phyloP scores from a whole-genome alignment of 2,888 invertebrate species.

The Eupithecia tripunctaria region DNA sequence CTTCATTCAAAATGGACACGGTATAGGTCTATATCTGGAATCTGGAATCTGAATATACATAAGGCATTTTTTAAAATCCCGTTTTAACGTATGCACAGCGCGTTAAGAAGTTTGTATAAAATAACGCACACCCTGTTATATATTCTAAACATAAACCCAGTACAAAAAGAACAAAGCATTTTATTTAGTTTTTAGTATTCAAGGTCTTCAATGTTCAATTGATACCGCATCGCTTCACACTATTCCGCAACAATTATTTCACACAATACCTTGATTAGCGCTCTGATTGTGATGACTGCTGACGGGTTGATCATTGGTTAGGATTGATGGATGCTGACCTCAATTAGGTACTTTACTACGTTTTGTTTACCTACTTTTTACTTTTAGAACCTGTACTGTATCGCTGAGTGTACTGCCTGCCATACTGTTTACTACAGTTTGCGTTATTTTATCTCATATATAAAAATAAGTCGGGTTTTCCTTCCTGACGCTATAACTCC shows the following conservation, averaged over 20 bases:
- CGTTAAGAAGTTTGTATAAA: neutral
- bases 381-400: too few species aligned
- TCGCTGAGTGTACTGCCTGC: too few species aligned
- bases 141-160: neutral
- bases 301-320: conserved; percentile 49
- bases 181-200: conserved; percentile 37
- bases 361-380: too few species aligned
- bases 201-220: conserved; percentile 42
- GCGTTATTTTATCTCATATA: too few species aligned
- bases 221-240: conserved; percentile 38
- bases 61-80: too few species aligned
- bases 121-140: neutral
- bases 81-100: too few species aligned
- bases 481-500: too few species aligned
- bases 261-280: conserved; percentile 47
- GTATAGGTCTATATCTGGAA: too few species aligned
- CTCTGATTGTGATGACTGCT: conserved; percentile 46
- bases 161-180: conserved; percentile 40
- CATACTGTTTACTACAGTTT: too few species aligned
- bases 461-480: too few species aligned
- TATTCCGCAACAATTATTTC: conserved; percentile 48
- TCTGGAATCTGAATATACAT: too few species aligned
- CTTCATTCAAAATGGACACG: too few species aligned
- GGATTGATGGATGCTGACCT: conserved; percentile 41
- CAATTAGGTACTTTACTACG: conserved; percentile 20